Evolutionary conservation across 2,888 invertebrate genomes (phyloP), one percentile per base, ranked within the genome.

Genomic region (Phortica magna): DNA sequence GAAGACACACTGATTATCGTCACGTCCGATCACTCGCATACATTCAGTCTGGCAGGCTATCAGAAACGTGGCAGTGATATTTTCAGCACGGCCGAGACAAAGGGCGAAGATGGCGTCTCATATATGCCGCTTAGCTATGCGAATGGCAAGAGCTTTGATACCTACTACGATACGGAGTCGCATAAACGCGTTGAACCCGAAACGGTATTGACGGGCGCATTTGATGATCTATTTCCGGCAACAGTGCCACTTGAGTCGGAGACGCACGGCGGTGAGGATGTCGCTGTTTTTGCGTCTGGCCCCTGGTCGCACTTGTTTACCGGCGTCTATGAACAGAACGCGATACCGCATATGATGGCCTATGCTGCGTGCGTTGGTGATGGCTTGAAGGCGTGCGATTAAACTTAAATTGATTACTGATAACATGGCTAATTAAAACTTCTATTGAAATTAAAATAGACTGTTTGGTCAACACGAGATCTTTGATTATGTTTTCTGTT

Each of bases 281-380:
- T 97, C 0, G 94, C 94, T 0, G 94, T 97, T 0, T 96, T 95
- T 90, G 96, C 96, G 0, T 93, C 92, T 1, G 97, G 95, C 41
- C 96, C 96, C 0, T 95, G 95, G 95, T 92, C 96, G 0, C 96
- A 97, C 88, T 93, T 97, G 0, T 96, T 97, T 88, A 94, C 95
- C 0, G 96, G 96, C 0, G 94, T 94, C 74, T 95, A 95, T 83
- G 96, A 97, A 84, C 96, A 97, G 91, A 95, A 95, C 89, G 94
- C 93, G 84, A 94, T 97, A 75, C 96, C 97, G 0, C 95, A 96
- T 84, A 94, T 95, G 9, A 94, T 95, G 85, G 95, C 94, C 0
- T 96, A 93, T 85, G 96, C 96, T 0, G 92, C 95, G 0, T 96
- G 96, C 81, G 94, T 96, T 0, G 96, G 96, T 0, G 91, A 93